Evolutionary conservation across 2,888 invertebrate species (phyloP).

Genomic region (Tiphia femorata): DNA sequence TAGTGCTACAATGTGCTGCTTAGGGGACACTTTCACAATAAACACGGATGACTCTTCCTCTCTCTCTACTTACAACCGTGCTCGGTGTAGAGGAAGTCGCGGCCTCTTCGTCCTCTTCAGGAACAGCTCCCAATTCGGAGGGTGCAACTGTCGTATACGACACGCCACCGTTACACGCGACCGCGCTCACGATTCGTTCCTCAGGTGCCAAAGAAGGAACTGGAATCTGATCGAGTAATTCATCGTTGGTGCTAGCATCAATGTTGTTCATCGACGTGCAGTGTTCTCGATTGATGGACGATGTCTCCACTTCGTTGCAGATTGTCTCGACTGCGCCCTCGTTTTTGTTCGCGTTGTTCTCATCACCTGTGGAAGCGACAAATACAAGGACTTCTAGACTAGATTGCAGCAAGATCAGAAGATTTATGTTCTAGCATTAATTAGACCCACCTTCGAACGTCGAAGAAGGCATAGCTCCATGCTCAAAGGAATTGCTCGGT

Average conservation of each 20-base stretch:
- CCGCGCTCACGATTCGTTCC: constrained; percentile 54
- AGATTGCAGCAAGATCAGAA: background rate
- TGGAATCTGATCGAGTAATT: constrained; percentile 61
- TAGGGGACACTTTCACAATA: no score
- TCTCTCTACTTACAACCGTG: constrained; percentile 75
- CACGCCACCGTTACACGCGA: constrained; percentile 52
- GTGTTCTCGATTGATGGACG: constrained; percentile 24
- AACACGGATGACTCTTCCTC: no score
- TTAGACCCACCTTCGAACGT: constrained; percentile 42
- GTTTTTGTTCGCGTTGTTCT: constrained; percentile 43
- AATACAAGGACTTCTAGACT: background rate
- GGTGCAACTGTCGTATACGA: constrained; percentile 55
- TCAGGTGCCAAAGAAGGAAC: constrained; percentile 69
- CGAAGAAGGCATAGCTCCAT: constrained; percentile 29
- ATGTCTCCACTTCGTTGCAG: constrained; percentile 33
- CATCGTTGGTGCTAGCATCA: constrained; percentile 47
- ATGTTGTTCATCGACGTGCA: constrained; percentile 34
- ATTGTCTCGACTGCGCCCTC: constrained; percentile 35
- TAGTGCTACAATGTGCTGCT: no score
- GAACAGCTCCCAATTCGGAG: constrained; percentile 72
- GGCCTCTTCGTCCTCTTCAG: constrained; percentile 76
- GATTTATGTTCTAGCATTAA: background rate
- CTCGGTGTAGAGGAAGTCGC: constrained; percentile 79
- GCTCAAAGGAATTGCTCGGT: constrained; percentile 49
- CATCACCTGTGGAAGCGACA: constrained; percentile 36